Evolutionary conservation across 2,113 vertebrate genomes (phyloP).

Genomic region (Trogon surrucura): DNA sequence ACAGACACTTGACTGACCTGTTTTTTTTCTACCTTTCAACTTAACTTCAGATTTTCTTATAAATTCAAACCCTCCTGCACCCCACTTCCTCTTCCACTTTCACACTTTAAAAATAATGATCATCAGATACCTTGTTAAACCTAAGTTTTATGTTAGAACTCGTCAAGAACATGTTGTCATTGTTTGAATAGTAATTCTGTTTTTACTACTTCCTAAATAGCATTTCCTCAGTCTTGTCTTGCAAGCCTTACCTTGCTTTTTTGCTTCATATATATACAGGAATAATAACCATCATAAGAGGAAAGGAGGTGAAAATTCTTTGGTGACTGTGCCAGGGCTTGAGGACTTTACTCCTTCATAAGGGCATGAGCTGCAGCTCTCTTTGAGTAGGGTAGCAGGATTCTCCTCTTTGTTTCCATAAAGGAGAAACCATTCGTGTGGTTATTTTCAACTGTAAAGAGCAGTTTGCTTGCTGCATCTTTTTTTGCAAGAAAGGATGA

Average conservation of each 20-base stretch:
- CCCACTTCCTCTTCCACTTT: neutral
- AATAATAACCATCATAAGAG: neutral
- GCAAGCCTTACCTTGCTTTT: neutral
- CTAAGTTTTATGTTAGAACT: neutral
- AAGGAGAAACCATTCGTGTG: neutral
- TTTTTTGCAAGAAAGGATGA: neutral
- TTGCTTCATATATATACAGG: neutral
- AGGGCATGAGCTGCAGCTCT: neutral
- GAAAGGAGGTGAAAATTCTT: neutral
- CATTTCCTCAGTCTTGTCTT: neutral
- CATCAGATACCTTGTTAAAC: neutral
- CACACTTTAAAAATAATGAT: neutral
- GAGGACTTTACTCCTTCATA: neutral
- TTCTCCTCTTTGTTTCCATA: neutral
- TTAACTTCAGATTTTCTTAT: neutral
- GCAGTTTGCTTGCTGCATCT: neutral
- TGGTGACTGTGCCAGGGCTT: neutral
- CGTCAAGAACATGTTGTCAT: neutral
- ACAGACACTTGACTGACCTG: neutral
- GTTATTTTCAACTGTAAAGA: neutral
- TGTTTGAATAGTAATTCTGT: neutral
- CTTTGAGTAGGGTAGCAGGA: neutral
- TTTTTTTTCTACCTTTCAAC: neutral
- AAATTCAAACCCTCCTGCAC: neutral
- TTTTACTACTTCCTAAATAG: neutral